Base-by-base conservation (phyloP, 2,888 invertebrate species). In the Boloria euphrosyne region DNA sequence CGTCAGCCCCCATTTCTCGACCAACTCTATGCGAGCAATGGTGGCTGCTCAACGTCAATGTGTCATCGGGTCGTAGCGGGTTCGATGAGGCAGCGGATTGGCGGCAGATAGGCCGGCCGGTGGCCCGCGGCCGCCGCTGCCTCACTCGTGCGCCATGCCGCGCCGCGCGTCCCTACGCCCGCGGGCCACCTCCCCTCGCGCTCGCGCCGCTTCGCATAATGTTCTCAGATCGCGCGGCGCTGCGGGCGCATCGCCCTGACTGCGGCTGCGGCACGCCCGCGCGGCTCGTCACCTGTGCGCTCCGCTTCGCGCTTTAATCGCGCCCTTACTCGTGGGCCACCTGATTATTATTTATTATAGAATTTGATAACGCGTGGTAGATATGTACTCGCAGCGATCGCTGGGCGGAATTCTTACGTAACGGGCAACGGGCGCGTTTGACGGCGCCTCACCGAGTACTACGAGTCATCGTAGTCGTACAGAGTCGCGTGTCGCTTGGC, bases 1-100 rank as follows among this genome's bases (percentile, higher is more conserved):
- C 95, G 97, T 97, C 94, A 97, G 96, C 96, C 97, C 97, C 97
- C 97, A 97, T 97, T 97, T 96, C 95, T 97, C 97, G 94, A 97
- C 95, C 94, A 97, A 97, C 95, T 97, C 97, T 96, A 97, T 96
- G 95, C 97, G 97, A 95, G 97, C 97, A 98, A 97, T 97, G 96
- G 96, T 96, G 96, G 94, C 95, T 94, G 94, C 93, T 94, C 94
- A 94, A 86, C 76, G 79, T 84, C 86, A 88, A 88, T 86, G 80
- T 85, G 86, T 89, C 90, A 90, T 90, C 87, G 88, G 89, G 80
- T 87, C 85, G 87, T 85, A 83, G 86, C 81, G 74, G 80, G 78
- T 81, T 78, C 76, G 78, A 77, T 61, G 75, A 71, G 78, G 85
- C 80, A 80, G 84, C 79, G 85, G 83, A 81, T 84, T 81, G 82